Evolutionary conservation across 2,113 vertebrate genomes (phyloP).

Genomic region (Psophia crepitans): DNA sequence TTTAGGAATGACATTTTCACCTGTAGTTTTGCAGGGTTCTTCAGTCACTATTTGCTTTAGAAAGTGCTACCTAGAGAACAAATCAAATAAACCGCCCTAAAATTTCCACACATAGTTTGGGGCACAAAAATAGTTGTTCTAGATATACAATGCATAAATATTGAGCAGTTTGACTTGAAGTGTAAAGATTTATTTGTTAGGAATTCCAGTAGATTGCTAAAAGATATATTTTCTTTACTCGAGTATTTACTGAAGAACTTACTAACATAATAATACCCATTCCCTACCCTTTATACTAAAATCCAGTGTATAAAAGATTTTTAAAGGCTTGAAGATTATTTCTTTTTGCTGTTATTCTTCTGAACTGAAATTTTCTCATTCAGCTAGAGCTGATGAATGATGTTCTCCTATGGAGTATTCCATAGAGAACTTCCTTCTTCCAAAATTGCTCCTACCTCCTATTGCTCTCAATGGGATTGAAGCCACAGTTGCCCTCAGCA

Average conservation of each 20-base stretch:
- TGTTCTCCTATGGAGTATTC: constrained; percentile 23
- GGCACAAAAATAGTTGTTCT: not conserved
- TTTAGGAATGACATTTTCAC: not conserved
- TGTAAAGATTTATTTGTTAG: not conserved
- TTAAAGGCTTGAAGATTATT: not conserved
- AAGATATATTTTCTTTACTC: not conserved
- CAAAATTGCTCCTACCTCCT: constrained; percentile 44
- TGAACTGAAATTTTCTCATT: constrained; percentile 6
- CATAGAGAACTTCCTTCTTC: not conserved
- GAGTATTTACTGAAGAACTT: not conserved
- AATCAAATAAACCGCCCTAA: not conserved
- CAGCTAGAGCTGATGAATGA: constrained; percentile 17
- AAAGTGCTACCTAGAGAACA: not conserved
- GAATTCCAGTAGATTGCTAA: not conserved
- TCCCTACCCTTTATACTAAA: not conserved
- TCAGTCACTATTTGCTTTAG: not conserved
- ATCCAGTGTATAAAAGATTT: not conserved
- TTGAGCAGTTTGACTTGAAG: not conserved
- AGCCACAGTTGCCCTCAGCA: constrained; percentile 21
- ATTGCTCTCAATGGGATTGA: constrained; percentile 25
- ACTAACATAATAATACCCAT: not conserved
- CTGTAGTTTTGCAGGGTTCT: not conserved
- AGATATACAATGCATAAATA: not conserved
- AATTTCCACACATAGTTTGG: not conserved
- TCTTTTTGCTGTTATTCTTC: not conserved